phyloP scores from a whole-genome alignment of 2,888 invertebrate species.

The Mythimna loreyi region DNA sequence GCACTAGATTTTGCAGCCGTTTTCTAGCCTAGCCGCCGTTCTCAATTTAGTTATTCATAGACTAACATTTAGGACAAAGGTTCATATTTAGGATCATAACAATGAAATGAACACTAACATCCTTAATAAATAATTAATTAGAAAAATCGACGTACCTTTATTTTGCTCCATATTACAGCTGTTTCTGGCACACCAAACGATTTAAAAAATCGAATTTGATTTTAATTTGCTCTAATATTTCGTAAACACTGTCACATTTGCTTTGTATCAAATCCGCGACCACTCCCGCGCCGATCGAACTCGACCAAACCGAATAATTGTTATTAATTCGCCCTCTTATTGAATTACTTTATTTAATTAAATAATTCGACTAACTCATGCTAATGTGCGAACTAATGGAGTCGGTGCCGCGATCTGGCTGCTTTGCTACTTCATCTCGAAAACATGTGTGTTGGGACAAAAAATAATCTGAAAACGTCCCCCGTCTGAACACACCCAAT shows the following conservation, averaged over 20 bases:
- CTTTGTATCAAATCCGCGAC: constrained; percentile 76
- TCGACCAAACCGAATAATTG: constrained; percentile 79
- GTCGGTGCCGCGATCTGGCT: constrained; percentile 87
- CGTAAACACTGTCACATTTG: constrained; percentile 78
- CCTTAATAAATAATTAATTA: not conserved
- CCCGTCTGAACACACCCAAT: constrained; percentile 76
- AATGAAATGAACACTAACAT: not conserved
- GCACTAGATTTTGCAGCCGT: not conserved
- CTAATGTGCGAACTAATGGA: constrained; percentile 91
- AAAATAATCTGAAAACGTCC: constrained; percentile 78
- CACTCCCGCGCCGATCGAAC: constrained; percentile 77
- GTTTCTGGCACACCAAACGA: constrained; percentile 25
- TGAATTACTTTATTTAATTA: constrained; percentile 90
- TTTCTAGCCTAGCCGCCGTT: not conserved
- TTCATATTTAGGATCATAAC: constrained; percentile 6
- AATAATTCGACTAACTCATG: constrained; percentile 89
- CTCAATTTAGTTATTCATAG: not conserved
- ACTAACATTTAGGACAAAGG: not conserved
- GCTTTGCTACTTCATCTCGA: constrained; percentile 73
- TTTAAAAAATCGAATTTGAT: constrained; percentile 53
- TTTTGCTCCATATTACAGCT: constrained; percentile 79
- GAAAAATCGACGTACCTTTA: constrained; percentile 78
- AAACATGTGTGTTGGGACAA: constrained; percentile 79
- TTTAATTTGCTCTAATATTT: constrained; percentile 57
- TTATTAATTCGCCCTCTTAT: constrained; percentile 89